phyloP scores from a whole-genome alignment of 2,113 vertebrate species.

The Synchiropus splendidus region DNA sequence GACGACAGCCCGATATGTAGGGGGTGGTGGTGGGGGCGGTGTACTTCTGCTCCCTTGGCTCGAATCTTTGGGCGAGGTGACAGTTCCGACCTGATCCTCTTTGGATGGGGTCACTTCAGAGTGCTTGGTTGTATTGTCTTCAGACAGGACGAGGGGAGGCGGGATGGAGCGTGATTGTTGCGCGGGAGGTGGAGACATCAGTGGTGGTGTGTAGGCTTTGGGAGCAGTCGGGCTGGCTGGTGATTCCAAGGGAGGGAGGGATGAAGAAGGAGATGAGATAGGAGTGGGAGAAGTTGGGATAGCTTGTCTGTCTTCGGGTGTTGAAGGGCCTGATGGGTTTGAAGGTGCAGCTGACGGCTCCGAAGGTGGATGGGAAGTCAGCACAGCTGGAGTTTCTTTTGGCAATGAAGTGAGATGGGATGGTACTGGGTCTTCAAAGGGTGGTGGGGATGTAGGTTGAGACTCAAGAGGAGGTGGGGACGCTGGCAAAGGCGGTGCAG shows the following conservation, averaged over 20 bases:
- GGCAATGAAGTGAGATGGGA: slow-evolving; percentile 34
- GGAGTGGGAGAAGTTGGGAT: slow-evolving; percentile 1
- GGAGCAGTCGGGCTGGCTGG: slow-evolving; percentile 14
- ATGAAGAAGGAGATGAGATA: slow-evolving; percentile 22
- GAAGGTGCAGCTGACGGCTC: slow-evolving; percentile 16
- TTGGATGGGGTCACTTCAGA: slow-evolving; percentile 66
- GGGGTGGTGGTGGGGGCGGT: slow-evolving; percentile 88
- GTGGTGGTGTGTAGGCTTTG: slow-evolving; percentile 29
- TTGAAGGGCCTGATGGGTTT: slow-evolving; percentile 21
- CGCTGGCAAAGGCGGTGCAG: slow-evolving; percentile 45
- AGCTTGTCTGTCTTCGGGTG: slow-evolving; percentile 33
- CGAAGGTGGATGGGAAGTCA: slow-evolving; percentile 29
- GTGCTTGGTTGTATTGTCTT: slow-evolving; percentile 67
- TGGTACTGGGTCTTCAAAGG: slow-evolving; percentile 32
- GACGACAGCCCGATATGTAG: slow-evolving; percentile 88
- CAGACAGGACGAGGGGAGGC: slow-evolving; percentile 69
- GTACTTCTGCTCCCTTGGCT: slow-evolving; percentile 72
- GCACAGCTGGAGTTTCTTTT: slow-evolving; percentile 37
- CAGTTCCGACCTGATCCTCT: slow-evolving; percentile 69
- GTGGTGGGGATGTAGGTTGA: slow-evolving; percentile 44
- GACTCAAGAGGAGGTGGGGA: slow-evolving; percentile 49
- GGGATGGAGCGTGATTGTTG: slow-evolving; percentile 50
- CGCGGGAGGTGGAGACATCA: slow-evolving; percentile 29
- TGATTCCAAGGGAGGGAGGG: slow-evolving; percentile 16
- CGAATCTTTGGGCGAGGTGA: slow-evolving; percentile 76